Conservation (phyloP, 2,113 vertebrate species). For the Eidolon helvum region DNA sequence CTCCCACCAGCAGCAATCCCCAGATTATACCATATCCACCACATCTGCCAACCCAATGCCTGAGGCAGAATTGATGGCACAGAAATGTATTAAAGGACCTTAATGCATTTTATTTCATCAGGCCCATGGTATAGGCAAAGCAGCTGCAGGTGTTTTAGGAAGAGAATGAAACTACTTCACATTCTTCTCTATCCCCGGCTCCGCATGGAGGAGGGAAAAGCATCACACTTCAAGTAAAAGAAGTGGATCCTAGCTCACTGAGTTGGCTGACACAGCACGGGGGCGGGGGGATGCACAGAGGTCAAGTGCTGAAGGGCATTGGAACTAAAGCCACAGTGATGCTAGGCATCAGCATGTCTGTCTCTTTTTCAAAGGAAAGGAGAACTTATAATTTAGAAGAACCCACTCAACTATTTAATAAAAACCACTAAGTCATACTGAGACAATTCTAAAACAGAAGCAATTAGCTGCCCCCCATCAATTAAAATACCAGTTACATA, state of each 20-base stretch:
- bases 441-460: background rate
- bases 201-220: background rate
- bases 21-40: background rate
- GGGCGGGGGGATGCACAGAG: background rate
- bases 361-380: background rate
- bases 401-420: background rate
- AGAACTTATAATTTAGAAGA: background rate
- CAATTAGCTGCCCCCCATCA: background rate
- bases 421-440: background rate
- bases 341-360: too few species aligned
- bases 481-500: constrained; percentile 30
- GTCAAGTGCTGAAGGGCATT: background rate
- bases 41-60: constrained; percentile 2
- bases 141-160: background rate
- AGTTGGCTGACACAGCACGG: background rate
- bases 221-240: background rate
- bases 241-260: background rate
- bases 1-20: constrained; percentile 30
- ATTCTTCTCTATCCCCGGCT: background rate
- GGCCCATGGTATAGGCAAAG: background rate
- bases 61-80: constrained; percentile 64
- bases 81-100: constrained; percentile 35
- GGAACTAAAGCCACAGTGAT: background rate
- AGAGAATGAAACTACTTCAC: background rate
- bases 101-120: constrained; percentile 61